These are phyloP conservation scores for Cyprinus carpio DNA, from an alignment of 2,113 vertebrate species.

Conservation along the genomic window DNA sequence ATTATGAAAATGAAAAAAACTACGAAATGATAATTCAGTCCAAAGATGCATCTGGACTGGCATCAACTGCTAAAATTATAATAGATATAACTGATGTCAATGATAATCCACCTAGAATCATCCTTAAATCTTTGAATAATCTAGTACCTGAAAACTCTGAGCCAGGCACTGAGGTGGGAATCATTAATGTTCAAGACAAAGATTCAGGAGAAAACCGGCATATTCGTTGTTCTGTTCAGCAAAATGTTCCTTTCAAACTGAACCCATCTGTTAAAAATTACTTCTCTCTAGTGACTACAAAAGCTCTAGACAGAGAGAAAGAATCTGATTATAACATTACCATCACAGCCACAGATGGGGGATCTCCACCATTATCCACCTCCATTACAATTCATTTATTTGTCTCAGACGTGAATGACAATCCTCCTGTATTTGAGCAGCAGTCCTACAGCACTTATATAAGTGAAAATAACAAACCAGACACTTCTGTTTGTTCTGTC, in stretches of 20 bases:
- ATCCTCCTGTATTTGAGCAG: constrained; percentile 34
- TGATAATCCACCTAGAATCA: constrained; percentile 22
- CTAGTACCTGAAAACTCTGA: constrained; percentile 56
- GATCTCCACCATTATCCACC: constrained; percentile 56
- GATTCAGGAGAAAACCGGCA: constrained; percentile 51
- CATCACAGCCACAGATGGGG: constrained; percentile 52
- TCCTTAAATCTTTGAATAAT: constrained; percentile 13
- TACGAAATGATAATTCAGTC: constrained; percentile 49
- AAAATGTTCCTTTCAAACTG: constrained; percentile 54
- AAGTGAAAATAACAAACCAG: constrained; percentile 57
- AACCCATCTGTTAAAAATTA: constrained; percentile 44
- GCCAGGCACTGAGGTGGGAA: constrained; percentile 47
- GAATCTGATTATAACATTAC: constrained; percentile 55
- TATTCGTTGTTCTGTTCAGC: constrained; percentile 38
- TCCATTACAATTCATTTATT: constrained; percentile 55
- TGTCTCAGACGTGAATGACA: constrained; percentile 42
- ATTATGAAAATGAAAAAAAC: constrained; percentile 46
- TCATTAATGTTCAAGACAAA: constrained; percentile 53
- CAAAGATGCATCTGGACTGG: constrained; percentile 47
- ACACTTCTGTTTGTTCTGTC: constrained; percentile 52
- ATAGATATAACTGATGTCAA: constrained; percentile 78
- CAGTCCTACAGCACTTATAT: constrained; percentile 51
- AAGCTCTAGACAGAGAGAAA: constrained; percentile 41
- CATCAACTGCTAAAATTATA: constrained; percentile 46
- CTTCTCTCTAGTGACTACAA: constrained; percentile 43